Percentiles rank a stretch among this genome's conserved stretches.
These are phyloP conservation scores for Epinephelus malabaricus DNA, from an alignment of 2,797 vertebrate species.

Conservation along the genomic window DNA sequence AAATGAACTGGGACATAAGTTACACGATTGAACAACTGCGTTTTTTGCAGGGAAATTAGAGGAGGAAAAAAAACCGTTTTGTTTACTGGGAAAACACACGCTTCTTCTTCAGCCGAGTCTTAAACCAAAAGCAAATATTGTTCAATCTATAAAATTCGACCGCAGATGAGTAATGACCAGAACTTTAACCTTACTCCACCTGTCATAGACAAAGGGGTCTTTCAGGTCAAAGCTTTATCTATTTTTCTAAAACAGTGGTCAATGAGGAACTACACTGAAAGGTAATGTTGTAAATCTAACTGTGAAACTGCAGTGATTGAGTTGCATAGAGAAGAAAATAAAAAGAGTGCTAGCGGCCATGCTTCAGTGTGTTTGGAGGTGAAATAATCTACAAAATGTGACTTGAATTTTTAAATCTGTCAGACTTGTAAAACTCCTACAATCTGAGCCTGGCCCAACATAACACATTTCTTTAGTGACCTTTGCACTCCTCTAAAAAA, in stretches of 20 bases:
- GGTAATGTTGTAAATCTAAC: slow-evolving; percentile 1
- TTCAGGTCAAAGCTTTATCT: slow-evolving; percentile 41
- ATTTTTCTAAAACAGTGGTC: slow-evolving; percentile 1
- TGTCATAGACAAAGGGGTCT: slow-evolving; percentile 44
- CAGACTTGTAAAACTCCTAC: neutral
- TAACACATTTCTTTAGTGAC: slow-evolving; percentile 20
- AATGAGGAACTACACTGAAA: slow-evolving; percentile 29
- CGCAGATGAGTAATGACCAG: slow-evolving; percentile 38
- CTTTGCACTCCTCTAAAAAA: slow-evolving; percentile 56
- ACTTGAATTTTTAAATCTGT: neutral
- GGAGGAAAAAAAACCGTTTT: slow-evolving; percentile 6
- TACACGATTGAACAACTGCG: neutral
- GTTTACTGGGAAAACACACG: neutral
- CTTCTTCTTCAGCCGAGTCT: slow-evolving; percentile 37
- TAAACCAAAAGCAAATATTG: slow-evolving; percentile 65
- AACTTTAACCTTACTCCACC: slow-evolving; percentile 62
- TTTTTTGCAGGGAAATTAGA: neutral
- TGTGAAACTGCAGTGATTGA: neutral
- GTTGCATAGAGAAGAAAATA: neutral
- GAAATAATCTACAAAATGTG: neutral
- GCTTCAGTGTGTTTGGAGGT: neutral
- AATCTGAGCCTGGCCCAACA: neutral
- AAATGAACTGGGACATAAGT: neutral
- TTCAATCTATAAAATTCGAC: slow-evolving; percentile 57
- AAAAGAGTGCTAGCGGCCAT: too few species aligned